Evolutionary conservation across 2,797 vertebrate genomes (phyloP), one percentile per base, ranked within the genome.

Genomic region (Iguana delicatissima): DNA sequence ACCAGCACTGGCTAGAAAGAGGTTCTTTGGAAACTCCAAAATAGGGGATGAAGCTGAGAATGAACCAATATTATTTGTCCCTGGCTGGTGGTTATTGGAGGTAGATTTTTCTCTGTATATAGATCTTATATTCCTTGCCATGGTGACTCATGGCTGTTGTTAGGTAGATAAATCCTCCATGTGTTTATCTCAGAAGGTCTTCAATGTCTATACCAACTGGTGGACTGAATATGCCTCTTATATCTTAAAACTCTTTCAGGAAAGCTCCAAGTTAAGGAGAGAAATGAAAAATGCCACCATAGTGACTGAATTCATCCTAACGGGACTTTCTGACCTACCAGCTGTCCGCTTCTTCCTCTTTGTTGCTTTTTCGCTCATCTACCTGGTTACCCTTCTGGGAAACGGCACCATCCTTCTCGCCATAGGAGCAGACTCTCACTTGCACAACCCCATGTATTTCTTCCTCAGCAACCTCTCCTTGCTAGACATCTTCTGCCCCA

Each of bases 381-480:
- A 94, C 7, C 0, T 93, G 35, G 79, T 87, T 52, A 95, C 95
- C 18, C 9, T 95, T 0, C 0, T 92, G 29, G 90, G 93, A 89
- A 95, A 96, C 1, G 14, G 79, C 6, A 89, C 90, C 67, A 86
- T 96, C 24, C 93, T 96, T 81, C 22, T 90, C 72, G 90, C 93
- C 87, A 84, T 95, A 80, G 95, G 67, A n/a, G 42, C 92, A 8
- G 95, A 32, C 8, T 88, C 64, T n/a, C 92, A 38, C 73, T 87
- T 95, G 57, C 96, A 96, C 50, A 95, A 57, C 1, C 92, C 94
- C 52, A 91, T 92, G 92, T 92, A 91, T n/a, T 92, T 92, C 77
- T 89, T 92, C 80, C 89, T 89, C n/a, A 88, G 35, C 6, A 92
- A 91, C 16, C 87, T 92, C 67, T 92, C 92, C 72, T 64, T 90